Conservation (phyloP, 92 coral and sea anemone genomes). For the Actinostola sp. region DNA sequence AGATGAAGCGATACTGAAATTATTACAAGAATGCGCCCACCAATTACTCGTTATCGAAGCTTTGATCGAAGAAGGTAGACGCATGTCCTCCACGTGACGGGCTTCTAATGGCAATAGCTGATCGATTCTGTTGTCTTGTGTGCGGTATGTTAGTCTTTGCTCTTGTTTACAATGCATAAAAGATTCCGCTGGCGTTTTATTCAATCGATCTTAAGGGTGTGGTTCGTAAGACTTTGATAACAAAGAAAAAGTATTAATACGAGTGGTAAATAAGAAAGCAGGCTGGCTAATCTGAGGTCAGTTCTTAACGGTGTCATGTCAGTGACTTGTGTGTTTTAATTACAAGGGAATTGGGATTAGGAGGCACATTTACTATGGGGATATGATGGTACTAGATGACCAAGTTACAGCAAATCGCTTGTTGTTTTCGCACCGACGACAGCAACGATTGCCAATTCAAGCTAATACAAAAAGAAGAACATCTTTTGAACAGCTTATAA, state of each 20-base stretch:
- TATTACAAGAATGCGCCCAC: slow-evolving; percentile 30
- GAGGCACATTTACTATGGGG: slow-evolving; percentile 14
- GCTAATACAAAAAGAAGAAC: slow-evolving; percentile 5
- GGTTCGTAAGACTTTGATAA: neutral
- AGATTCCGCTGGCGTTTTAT: neutral
- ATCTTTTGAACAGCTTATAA: neutral
- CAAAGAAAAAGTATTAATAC: neutral
- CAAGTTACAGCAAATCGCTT: slow-evolving; percentile 1
- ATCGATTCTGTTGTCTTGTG: slow-evolving; percentile 21
- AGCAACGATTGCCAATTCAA: slow-evolving; percentile 24
- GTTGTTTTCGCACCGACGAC: slow-evolving; percentile 8
- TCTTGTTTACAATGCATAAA: slow-evolving; percentile 24
- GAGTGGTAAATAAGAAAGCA: slow-evolving; percentile 8
- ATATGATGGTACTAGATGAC: slow-evolving; percentile 21
- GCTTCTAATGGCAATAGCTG: slow-evolving; percentile 17
- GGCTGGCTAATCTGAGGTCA: slow-evolving; percentile 24
- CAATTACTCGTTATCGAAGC: slow-evolving; percentile 30
- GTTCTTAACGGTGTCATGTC: slow-evolving; percentile 9
- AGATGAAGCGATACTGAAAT: slow-evolving; percentile 40
- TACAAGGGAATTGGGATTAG: slow-evolving; percentile 34
- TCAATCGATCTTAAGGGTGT: neutral
- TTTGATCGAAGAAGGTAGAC: slow-evolving; percentile 30
- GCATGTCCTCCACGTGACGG: slow-evolving; percentile 13
- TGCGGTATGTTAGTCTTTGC: slow-evolving; percentile 35
- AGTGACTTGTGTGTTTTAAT: slow-evolving; percentile 32